These are phyloP conservation scores for Cyprinodon tularosa DNA, from an alignment of 2,113 vertebrate genomes.

Conservation along the genomic window DNA sequence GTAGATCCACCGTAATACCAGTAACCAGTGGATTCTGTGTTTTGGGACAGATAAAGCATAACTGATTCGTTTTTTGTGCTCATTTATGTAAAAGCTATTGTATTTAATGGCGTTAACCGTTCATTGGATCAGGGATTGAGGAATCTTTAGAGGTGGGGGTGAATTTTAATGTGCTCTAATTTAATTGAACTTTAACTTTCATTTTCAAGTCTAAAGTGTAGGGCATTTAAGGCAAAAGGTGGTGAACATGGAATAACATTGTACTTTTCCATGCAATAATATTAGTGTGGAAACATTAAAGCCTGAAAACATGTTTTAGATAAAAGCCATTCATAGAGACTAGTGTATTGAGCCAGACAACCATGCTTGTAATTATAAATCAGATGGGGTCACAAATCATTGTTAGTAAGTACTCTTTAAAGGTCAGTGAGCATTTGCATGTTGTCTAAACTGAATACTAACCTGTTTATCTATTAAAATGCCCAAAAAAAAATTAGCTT, in stretches of 20 bases:
- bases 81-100: neutral
- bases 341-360: neutral
- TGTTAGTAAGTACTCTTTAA: neutral
- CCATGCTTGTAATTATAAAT: neutral
- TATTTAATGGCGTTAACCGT: neutral
- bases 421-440: neutral
- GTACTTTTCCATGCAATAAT: neutral
- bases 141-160: neutral
- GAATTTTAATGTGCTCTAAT: too few relatives aligned
- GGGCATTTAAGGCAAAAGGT: neutral
- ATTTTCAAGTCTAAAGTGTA: neutral
- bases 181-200: neutral
- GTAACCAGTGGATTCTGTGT: neutral
- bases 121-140: neutral
- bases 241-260: neutral
- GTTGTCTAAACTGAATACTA: neutral
- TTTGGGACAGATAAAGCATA: neutral
- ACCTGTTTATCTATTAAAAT: neutral
- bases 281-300: too few relatives aligned
- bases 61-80: neutral
- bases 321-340: neutral
- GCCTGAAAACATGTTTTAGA: neutral
- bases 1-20: neutral
- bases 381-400: neutral
- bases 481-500: neutral